Percentiles rank a stretch among this genome's conserved stretches.
Evolutionary conservation across 2,113 vertebrate genomes (phyloP).

Genomic region (Peromyscus polionotus): DNA sequence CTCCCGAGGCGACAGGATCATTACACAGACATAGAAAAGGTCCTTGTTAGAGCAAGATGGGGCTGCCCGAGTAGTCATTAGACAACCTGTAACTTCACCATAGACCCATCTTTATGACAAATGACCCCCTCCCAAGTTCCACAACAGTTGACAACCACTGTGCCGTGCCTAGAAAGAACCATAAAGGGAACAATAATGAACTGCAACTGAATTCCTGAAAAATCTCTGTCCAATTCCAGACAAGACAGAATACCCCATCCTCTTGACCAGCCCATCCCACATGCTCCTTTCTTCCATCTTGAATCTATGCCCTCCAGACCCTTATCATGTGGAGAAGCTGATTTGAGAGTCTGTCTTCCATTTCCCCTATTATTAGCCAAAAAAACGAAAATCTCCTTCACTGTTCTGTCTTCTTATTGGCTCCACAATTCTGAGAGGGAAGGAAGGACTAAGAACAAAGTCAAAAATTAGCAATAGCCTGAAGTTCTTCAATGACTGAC

Average conservation of each 20-base stretch:
- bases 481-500: accelerated
- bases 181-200: not conserved
- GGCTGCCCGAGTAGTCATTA: not conserved
- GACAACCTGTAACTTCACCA: not conserved
- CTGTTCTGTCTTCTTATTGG: not conserved
- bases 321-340: not conserved
- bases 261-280: not conserved
- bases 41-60: not conserved
- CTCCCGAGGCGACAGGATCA: not conserved
- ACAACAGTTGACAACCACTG: not conserved
- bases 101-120: not conserved
- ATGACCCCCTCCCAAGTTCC: not conserved
- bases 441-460: not conserved
- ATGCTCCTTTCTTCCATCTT: not conserved
- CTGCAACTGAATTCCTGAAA: not conserved
- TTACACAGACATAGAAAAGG: not conserved
- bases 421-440: not conserved
- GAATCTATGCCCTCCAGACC: not conserved
- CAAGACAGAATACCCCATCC: not conserved
- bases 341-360: not conserved
- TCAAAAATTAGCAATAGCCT: not conserved
- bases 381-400: not conserved
- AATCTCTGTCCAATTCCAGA: not conserved
- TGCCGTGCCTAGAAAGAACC: not conserved
- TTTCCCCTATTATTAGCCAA: not conserved